These are phyloP conservation scores for Trididemnum nubilum DNA, from an alignment of 23 tunicate species.

Conservation along the genomic window DNA sequence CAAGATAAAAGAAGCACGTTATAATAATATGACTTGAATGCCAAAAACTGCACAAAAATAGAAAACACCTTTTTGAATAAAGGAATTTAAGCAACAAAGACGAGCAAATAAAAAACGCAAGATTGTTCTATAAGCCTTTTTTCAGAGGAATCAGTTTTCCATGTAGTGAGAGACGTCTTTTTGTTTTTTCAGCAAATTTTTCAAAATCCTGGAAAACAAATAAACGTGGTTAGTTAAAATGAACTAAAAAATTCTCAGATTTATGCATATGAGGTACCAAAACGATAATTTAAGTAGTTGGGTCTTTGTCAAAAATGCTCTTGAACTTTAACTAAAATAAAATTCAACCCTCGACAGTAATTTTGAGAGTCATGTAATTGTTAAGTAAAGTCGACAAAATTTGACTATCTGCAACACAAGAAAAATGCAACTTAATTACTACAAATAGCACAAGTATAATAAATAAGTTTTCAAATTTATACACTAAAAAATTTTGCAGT, in stretches of 20 bases:
- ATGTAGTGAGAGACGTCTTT: conserved; percentile 36
- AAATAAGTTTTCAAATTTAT: too few species aligned
- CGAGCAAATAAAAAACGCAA: neutral
- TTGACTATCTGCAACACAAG: too few species aligned
- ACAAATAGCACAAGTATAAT: too few species aligned
- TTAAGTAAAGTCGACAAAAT: too few species aligned
- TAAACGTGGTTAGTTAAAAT: neutral
- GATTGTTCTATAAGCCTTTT: conserved; percentile 24
- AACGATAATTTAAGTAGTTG: too few species aligned
- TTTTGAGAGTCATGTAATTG: too few species aligned
- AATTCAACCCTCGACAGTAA: too few species aligned
- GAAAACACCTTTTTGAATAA: conserved; percentile 3
- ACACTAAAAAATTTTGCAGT: too few species aligned
- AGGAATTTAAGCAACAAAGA: neutral
- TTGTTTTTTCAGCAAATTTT: conserved; percentile 49
- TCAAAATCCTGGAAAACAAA: conserved; percentile 56
- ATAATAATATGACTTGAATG: conserved; percentile 2
- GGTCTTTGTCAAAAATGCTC: too few species aligned
- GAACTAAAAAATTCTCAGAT: neutral
- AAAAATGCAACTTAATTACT: too few species aligned
- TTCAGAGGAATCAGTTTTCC: conserved; percentile 63
- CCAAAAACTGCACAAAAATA: neutral
- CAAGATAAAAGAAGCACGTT: neutral
- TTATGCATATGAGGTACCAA: too few species aligned
- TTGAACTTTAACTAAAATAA: too few species aligned